These are phyloP conservation scores for Drosophila paranaensis DNA, from an alignment of 2,888 invertebrate genomes.

Conservation along the genomic window DNA sequence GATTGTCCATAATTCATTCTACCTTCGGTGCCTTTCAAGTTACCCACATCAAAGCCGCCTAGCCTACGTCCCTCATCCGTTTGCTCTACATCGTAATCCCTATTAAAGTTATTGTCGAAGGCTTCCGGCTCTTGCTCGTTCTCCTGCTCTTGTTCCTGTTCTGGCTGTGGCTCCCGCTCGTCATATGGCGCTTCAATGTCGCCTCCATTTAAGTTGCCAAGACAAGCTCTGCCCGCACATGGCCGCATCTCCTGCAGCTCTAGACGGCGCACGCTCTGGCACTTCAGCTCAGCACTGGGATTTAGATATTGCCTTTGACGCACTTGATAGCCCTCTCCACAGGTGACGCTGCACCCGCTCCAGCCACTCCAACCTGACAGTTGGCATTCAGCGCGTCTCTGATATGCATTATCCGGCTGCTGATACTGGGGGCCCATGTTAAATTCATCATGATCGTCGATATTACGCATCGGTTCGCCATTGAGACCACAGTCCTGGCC, in stretches of 20 bases:
- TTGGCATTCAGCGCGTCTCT: constrained; percentile 86
- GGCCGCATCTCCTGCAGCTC: constrained; percentile 48
- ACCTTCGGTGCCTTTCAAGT: constrained; percentile 54
- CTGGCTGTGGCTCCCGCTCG: constrained; percentile 12
- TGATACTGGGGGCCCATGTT: constrained; percentile 13
- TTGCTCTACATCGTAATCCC: constrained; percentile 25
- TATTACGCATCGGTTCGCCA: constrained; percentile 52
- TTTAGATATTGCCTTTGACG: constrained; percentile 88
- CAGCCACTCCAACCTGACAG: constrained; percentile 91
- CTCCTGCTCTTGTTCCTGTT: neutral
- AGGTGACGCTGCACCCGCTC: constrained; percentile 91
- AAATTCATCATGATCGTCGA: constrained; percentile 44
- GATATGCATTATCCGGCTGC: constrained; percentile 15
- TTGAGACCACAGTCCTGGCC: constrained; percentile 73
- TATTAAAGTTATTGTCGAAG: constrained; percentile 21
- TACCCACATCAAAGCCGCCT: constrained; percentile 51
- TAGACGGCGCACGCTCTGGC: constrained; percentile 78
- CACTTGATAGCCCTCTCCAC: constrained; percentile 89
- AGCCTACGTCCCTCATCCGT: neutral
- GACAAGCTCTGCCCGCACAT: constrained; percentile 63
- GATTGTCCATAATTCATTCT: constrained; percentile 13
- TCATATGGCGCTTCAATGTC: constrained; percentile 32
- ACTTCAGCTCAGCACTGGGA: constrained; percentile 87
- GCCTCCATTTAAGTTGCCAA: constrained; percentile 50
- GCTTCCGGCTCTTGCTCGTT: constrained; percentile 15